These are phyloP conservation scores for Calameuta filiformis DNA, from an alignment of 2,888 invertebrate genomes.

Conservation along the genomic window DNA sequence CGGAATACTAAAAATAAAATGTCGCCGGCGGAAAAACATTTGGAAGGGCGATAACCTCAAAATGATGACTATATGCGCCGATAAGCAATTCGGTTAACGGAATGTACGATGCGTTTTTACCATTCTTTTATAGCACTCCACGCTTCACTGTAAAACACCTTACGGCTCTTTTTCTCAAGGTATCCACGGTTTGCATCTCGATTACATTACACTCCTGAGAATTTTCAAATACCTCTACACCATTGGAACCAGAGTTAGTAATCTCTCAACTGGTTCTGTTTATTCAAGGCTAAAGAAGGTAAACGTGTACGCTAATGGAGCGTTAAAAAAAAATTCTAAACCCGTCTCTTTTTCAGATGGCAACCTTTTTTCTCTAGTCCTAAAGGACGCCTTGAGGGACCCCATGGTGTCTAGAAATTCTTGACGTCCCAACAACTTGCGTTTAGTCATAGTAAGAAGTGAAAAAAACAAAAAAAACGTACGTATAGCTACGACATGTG, in stretches of 20 bases:
- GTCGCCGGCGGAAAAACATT: not conserved
- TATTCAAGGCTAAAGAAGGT: not conserved
- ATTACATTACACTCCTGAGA: not conserved
- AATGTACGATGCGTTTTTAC: not conserved
- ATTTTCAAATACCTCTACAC: not conserved
- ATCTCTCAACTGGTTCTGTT: not conserved
- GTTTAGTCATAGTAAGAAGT: not conserved
- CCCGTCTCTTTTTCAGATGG: not conserved
- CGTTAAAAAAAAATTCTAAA: not conserved
- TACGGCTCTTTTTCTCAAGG: not conserved
- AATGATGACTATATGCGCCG: not conserved
- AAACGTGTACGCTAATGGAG: not conserved
- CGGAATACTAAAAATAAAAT: constrained; percentile 4
- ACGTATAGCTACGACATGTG: not conserved
- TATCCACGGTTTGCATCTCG: not conserved
- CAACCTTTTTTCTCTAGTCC: not conserved
- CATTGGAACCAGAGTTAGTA: not conserved
- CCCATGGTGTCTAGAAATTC: not conserved
- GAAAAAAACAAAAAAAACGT: not conserved
- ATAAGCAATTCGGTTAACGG: not conserved
- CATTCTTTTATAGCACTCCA: not conserved
- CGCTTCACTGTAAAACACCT: not conserved
- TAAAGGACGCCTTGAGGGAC: not conserved
- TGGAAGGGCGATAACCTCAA: constrained; percentile 4
- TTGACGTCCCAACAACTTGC: not conserved